These are phyloP conservation scores for Ptilonorhynchus violaceus DNA, from an alignment of 2,113 vertebrate genomes.

Conservation along the genomic window DNA sequence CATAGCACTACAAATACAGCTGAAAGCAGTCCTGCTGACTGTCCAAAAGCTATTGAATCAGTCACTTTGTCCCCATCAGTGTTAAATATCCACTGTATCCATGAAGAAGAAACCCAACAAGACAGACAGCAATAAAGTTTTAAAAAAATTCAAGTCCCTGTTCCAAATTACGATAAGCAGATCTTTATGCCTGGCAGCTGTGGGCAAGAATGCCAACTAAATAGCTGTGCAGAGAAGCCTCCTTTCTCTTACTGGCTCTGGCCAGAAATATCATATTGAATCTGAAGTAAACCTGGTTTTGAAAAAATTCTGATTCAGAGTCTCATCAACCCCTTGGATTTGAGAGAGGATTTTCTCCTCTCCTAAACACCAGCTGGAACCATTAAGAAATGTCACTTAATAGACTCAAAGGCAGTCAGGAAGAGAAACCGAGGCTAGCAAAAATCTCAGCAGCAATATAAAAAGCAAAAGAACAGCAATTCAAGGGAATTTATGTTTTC, in stretches of 20 bases:
- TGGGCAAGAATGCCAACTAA: not conserved
- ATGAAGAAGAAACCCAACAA: not conserved
- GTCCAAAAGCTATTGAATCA: not conserved
- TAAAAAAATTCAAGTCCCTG: not conserved
- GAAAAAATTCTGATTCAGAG: not conserved
- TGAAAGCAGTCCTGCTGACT: not conserved
- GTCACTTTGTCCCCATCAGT: not conserved
- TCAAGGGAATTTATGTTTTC: conserved; percentile 56
- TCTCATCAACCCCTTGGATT: not conserved
- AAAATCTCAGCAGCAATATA: conserved; percentile 11
- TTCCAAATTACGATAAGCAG: not conserved
- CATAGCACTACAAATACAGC: not conserved
- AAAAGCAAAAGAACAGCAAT: conserved; percentile 32
- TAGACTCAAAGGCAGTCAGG: not conserved
- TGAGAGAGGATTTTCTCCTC: not conserved
- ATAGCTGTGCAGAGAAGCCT: not conserved
- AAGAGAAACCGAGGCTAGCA: not conserved
- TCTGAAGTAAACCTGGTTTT: not conserved
- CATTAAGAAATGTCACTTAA: not conserved
- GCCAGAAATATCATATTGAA: not conserved
- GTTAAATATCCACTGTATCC: not conserved
- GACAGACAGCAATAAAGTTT: not conserved
- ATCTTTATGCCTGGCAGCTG: not conserved
- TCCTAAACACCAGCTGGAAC: not conserved
- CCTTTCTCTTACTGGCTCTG: not conserved